Base-by-base conservation (phyloP, 2,113 vertebrate genomes). In the Aspiorhynchus laticeps region DNA sequence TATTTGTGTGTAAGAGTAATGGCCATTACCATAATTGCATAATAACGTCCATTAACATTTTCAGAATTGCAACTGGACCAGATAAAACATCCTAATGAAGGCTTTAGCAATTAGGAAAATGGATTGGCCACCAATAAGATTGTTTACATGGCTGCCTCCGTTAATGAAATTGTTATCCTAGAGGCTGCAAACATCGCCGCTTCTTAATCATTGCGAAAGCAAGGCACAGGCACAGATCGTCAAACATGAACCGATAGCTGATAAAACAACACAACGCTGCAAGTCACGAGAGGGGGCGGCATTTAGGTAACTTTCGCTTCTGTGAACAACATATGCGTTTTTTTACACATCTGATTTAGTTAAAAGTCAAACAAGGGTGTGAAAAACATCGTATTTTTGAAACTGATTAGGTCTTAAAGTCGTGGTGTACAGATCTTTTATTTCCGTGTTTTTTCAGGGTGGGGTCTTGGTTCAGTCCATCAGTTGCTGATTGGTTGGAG, bases 61-160 rank as follows among this genome's bases (percentile, higher is more conserved):
- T 43, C 81, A 65, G 63, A 84, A 82, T 78, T 73, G 73, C 88
- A 85, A 79, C 85, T 85, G 85, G 87, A 85, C 76, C 81, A 80
- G 85, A 89, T 88, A 85, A 90, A 86, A 88, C 38, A 31, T 63
- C 53, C 69, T 89, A 90, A 90, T 90, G 90, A 89, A 71, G 71
- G 82, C 83, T 88, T 86, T 61, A 36, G 80, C 85, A 90, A 89
- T 90, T 86, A 89, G 82, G 86, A 85, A 79, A 88, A 89, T 87
- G 77, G 84, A 90, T 87, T 86, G 87, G 76, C 56, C 87, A 78
- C 80, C 85, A 87, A 73, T 87, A 83, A 83, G 56, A 83, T 86
- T 88, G 86, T 86, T 87, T 88, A 84, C 86, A 88, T 87, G 81
- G 85, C 77, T 87, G 69, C 86, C 31, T 84, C 84, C 59, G 61